These are phyloP conservation scores for Rhinoderma darwinii DNA, from an alignment of 2,113 vertebrate genomes.

Conservation along the genomic window DNA sequence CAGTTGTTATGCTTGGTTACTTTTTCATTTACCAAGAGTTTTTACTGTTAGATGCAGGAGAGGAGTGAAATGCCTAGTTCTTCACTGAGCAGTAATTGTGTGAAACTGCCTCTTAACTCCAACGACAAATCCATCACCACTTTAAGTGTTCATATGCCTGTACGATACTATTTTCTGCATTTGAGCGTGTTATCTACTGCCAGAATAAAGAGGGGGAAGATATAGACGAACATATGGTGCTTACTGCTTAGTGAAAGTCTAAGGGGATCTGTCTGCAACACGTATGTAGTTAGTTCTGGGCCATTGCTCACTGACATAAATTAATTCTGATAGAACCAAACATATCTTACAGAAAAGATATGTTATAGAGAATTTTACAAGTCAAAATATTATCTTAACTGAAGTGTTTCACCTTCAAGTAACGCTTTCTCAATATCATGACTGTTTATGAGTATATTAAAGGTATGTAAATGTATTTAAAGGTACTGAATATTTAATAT, in stretches of 20 bases:
- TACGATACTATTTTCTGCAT: slow-evolving; percentile 22
- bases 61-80: slow-evolving; percentile 25
- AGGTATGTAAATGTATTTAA: neutral
- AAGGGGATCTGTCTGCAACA: slow-evolving; percentile 51
- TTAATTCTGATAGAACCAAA: slow-evolving; percentile 44
- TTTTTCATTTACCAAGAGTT: slow-evolving; percentile 21
- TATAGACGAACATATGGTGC: slow-evolving; percentile 54
- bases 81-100: slow-evolving; percentile 27
- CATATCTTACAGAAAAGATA: neutral
- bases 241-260: slow-evolving; percentile 47
- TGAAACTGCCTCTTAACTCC: slow-evolving; percentile 45
- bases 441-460: neutral
- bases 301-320: slow-evolving; percentile 49
- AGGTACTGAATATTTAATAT: neutral
- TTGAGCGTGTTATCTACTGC: slow-evolving; percentile 55
- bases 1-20: slow-evolving; percentile 18
- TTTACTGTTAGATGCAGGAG: slow-evolving; percentile 12
- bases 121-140: slow-evolving; percentile 41
- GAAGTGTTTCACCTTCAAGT: neutral
- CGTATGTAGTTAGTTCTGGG: slow-evolving; percentile 50
- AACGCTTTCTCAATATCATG: neutral
- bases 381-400: neutral
- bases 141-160: slow-evolving; percentile 21
- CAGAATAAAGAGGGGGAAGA: slow-evolving; percentile 38
- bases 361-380: slow-evolving; percentile 1